Evolutionary conservation across 2,797 vertebrate species (phyloP).

Genomic region (Acanthurus tractus): DNA sequence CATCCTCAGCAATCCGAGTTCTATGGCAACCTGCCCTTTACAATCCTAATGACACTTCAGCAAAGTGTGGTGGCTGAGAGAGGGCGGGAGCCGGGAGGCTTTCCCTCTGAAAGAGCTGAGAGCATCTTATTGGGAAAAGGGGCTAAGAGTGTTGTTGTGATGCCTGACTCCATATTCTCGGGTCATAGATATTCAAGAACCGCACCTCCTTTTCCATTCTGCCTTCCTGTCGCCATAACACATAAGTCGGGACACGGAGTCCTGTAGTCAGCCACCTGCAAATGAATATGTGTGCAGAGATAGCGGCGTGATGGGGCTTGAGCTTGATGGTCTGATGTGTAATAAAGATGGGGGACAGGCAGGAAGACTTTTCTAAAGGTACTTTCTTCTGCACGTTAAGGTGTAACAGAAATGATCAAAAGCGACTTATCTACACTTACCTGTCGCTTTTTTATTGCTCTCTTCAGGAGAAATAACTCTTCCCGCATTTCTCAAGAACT

Average conservation of each 20-base stretch:
- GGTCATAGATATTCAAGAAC: constrained; percentile 77
- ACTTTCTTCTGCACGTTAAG: constrained; percentile 18
- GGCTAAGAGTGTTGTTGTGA: constrained; percentile 76
- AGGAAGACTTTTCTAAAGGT: constrained; percentile 23
- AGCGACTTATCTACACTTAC: constrained; percentile 19
- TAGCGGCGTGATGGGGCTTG: constrained; percentile 6
- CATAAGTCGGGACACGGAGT: constrained; percentile 23
- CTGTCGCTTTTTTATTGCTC: constrained; percentile 12
- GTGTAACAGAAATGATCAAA: constrained; percentile 45
- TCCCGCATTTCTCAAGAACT: constrained; percentile 57
- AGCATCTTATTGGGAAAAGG: constrained; percentile 79
- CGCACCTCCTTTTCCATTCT: constrained; percentile 49
- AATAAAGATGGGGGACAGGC: constrained; percentile 29
- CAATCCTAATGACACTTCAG: constrained; percentile 81
- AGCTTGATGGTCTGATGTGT: constrained; percentile 33
- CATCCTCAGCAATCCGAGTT: constrained; percentile 58
- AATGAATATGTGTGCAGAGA: constrained; percentile 38
- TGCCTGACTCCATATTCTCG: constrained; percentile 78
- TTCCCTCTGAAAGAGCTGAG: constrained; percentile 78
- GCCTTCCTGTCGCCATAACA: constrained; percentile 43
- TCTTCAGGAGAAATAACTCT: constrained; percentile 54
- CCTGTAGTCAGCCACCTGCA: constrained; percentile 58
- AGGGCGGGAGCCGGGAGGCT: constrained; percentile 77
- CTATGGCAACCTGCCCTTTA: constrained; percentile 77
- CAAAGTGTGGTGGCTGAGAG: constrained; percentile 80